Conservation (phyloP, 2,888 invertebrate species). For the Yponomeuta plumbellus region DNA sequence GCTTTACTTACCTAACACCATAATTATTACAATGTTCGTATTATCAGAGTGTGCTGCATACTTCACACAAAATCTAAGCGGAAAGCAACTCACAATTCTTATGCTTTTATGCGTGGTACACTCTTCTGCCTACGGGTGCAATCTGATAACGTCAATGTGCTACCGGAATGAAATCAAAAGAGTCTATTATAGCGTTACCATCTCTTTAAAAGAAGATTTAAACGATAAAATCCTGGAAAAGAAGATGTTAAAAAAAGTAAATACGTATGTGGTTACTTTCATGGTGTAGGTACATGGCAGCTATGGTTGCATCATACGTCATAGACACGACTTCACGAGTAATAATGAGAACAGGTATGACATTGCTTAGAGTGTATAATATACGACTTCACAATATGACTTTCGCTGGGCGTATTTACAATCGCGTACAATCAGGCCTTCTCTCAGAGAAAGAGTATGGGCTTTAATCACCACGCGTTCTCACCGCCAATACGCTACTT, state of each 20-base stretch:
- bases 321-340: too few relatives aligned
- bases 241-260: constrained; percentile 37
- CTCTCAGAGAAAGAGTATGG: too few relatives aligned
- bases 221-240: constrained; percentile 41
- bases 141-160: constrained; percentile 27
- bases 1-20: not conserved
- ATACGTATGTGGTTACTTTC: constrained; percentile 29
- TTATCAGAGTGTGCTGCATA: constrained; percentile 31
- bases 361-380: too few relatives aligned
- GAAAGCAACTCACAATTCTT: constrained; percentile 33
- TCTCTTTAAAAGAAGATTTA: constrained; percentile 33
- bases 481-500: too few relatives aligned
- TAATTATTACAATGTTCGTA: constrained; percentile 25
- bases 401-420: too few relatives aligned
- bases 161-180: constrained; percentile 28
- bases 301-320: too few relatives aligned
- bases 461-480: too few relatives aligned
- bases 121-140: constrained; percentile 30
- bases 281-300: too few relatives aligned
- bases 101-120: constrained; percentile 35
- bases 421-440: too few relatives aligned
- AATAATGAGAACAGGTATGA: too few relatives aligned
- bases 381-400: too few relatives aligned
- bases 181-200: constrained; percentile 31
- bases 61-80: constrained; percentile 33